Evolutionary conservation across 2,113 vertebrate species (phyloP).

Genomic region (Rostratula benghalensis): DNA sequence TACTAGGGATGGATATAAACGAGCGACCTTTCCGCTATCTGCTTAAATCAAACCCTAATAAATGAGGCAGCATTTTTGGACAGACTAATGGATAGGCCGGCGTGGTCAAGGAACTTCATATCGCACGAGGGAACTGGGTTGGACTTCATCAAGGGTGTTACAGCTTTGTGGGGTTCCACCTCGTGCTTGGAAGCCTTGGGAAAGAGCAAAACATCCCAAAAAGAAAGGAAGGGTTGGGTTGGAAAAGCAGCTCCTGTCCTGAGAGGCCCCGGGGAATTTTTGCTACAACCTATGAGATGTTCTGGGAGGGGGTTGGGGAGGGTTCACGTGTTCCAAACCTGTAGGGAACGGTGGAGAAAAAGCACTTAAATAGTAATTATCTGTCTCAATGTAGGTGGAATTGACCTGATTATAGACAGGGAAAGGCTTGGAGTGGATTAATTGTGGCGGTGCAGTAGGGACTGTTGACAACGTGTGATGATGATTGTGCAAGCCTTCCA

Average conservation of each 20-base stretch:
- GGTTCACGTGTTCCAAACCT: background rate
- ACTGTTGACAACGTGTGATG: background rate
- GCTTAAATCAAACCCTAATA: constrained; percentile 44
- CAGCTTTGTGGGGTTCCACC: background rate
- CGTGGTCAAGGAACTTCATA: background rate
- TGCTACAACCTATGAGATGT: background rate
- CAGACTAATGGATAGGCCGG: constrained; percentile 12
- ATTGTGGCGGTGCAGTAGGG: background rate
- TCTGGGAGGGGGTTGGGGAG: background rate
- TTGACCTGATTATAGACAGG: background rate
- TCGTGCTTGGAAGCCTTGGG: background rate
- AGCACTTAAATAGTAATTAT: background rate
- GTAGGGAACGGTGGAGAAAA: background rate
- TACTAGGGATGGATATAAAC: background rate
- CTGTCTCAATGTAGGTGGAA: background rate
- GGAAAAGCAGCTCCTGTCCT: background rate
- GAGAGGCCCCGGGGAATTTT: background rate
- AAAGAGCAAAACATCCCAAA: background rate
- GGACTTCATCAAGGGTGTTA: background rate
- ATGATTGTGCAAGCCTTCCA: background rate
- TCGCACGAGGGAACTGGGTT: background rate
- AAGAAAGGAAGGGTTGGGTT: background rate
- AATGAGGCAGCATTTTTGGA: constrained; percentile 8
- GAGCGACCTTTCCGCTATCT: constrained; percentile 2
- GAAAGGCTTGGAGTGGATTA: background rate